Evolutionary conservation across 2,888 invertebrate genomes (phyloP).

Genomic region (Pocota personata): DNA sequence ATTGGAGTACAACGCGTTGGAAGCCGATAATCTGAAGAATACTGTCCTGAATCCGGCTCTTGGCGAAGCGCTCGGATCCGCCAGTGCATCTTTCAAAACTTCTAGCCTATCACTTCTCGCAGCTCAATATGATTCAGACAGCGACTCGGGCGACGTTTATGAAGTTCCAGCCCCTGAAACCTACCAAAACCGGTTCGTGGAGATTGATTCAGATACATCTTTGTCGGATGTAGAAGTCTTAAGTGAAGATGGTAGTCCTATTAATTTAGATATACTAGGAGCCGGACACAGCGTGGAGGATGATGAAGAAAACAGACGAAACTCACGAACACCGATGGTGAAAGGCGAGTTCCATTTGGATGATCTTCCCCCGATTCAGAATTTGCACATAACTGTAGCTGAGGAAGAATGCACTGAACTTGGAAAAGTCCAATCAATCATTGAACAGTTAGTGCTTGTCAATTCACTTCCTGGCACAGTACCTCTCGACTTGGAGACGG

Average conservation of each 20-base stretch:
- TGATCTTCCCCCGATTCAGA: conserved; percentile 92
- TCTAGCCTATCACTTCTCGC: conserved; percentile 77
- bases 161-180: conserved; percentile 76
- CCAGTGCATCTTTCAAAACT: not conserved
- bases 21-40: too few relatives aligned
- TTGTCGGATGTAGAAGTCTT: conserved; percentile 78
- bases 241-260: conserved; percentile 76
- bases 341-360: conserved; percentile 83
- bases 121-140: conserved; percentile 77
- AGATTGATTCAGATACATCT: conserved; percentile 76
- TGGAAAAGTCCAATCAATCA: conserved; percentile 88
- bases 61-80: not conserved
- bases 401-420: conserved; percentile 89
- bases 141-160: conserved; percentile 77
- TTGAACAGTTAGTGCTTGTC: conserved; percentile 91
- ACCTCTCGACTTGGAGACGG: conserved; percentile 92
- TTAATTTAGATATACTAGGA: conserved; percentile 76
- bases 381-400: conserved; percentile 90
- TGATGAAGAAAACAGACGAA: conserved; percentile 75
- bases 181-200: conserved; percentile 77
- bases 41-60: too few relatives aligned
- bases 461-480: conserved; percentile 88
- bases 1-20: too few relatives aligned
- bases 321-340: conserved; percentile 78
- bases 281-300: conserved; percentile 77